A percentile compares a stretch with the other conserved stretches of the same genome.
Conservation (phyloP, 2,113 vertebrate genomes). For the Hemicordylus capensis region DNA sequence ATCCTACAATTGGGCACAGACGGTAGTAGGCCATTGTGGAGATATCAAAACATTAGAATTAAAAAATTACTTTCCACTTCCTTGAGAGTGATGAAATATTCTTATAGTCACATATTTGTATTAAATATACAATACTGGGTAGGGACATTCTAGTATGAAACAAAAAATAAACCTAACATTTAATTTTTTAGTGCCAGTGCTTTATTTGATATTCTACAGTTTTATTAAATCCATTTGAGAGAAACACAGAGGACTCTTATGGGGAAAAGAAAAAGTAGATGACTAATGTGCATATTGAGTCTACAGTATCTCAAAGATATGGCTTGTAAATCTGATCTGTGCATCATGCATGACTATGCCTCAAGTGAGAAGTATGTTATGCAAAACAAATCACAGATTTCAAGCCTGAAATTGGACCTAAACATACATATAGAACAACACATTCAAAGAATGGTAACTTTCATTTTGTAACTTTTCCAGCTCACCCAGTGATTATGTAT, state of each 20-base stretch:
- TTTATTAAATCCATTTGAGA: slow-evolving; percentile 37
- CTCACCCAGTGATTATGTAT: no score
- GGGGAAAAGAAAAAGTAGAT: background rate
- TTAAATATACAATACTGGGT: background rate
- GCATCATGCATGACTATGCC: background rate
- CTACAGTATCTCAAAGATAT: background rate
- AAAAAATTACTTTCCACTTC: background rate
- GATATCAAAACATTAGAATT: background rate
- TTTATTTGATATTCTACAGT: slow-evolving; percentile 1
- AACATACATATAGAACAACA: no score
- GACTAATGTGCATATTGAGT: background rate
- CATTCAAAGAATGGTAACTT: no score
- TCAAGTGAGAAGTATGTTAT: background rate
- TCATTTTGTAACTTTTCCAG: no score
- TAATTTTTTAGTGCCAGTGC: slow-evolving; percentile 29
- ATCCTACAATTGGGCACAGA: background rate
- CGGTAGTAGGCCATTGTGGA: background rate
- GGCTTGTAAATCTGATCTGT: background rate
- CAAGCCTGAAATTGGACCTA: background rate
- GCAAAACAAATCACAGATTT: background rate
- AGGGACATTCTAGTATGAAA: background rate
- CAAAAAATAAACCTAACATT: slow-evolving; percentile 26
- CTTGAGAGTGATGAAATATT: slow-evolving; percentile 24
- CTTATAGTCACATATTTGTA: background rate
- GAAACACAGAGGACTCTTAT: background rate